Percentiles rank a stretch among this genome's conserved stretches.
Conservation (phyloP, 2,797 vertebrate genomes). For the Parambassis ranga region DNA sequence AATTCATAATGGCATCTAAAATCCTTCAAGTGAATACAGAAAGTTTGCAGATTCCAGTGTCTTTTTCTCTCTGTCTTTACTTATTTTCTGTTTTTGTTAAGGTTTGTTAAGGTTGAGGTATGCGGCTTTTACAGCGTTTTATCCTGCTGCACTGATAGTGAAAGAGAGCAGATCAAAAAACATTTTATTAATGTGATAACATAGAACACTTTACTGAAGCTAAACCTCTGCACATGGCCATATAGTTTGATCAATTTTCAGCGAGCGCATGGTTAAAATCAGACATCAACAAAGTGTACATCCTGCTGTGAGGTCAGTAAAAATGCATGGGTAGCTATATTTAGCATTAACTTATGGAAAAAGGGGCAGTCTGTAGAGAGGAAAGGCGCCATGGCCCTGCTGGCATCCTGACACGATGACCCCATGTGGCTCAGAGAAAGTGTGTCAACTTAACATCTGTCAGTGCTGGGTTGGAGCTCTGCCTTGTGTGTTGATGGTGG, state of each 20-base stretch:
- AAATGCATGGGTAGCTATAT: constrained; percentile 27
- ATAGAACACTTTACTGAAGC: background rate
- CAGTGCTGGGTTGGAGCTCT: constrained; percentile 52
- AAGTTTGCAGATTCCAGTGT: too few relatives aligned
- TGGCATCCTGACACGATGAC: constrained; percentile 69
- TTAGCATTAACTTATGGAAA: constrained; percentile 17
- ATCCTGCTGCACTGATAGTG: background rate
- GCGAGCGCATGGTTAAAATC: background rate
- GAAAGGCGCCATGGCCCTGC: constrained; percentile 38
- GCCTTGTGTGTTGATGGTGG: constrained; percentile 60
- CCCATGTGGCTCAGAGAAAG: constrained; percentile 67
- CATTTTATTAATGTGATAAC: background rate
- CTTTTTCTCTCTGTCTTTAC: too few relatives aligned
- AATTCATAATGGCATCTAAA: too few relatives aligned
- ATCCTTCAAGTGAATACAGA: too few relatives aligned
- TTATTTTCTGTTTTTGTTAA: too few relatives aligned
- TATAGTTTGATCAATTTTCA: background rate
- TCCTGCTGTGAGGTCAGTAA: background rate
- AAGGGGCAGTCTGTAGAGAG: constrained; percentile 25
- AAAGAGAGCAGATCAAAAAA: background rate
- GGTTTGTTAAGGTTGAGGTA: too few relatives aligned
- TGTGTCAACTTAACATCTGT: constrained; percentile 76
- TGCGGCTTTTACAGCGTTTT: background rate
- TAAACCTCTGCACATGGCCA: background rate
- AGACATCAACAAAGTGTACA: background rate